Evolutionary conservation across 2,888 invertebrate genomes (phyloP), one percentile per base, ranked within the genome.

Genomic region (Timandra comae): DNA sequence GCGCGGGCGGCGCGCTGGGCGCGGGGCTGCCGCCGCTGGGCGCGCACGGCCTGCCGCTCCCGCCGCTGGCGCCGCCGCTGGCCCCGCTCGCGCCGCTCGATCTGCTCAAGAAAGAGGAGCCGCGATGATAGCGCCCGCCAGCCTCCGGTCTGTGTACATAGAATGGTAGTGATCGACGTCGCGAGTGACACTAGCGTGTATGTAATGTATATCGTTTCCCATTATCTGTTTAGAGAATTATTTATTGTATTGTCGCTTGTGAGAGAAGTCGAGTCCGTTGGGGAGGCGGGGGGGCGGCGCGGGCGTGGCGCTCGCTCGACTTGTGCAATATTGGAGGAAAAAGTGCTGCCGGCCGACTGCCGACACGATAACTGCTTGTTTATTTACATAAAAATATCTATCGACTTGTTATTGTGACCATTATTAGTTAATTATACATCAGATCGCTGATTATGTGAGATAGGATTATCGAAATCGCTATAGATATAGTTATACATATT

Each of bases 81-180:
- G 67, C 70, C 10, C 68, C 77, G 34, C 76, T 78, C 34, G 75
- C 85, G 27, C 87, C 88, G 50, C 86, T 86, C 47, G 88, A 89
- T 69, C 88, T 89, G 64, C 89, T 89, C 67, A 89, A 88, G 63
- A 86, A 86, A 63, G 86, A 86, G 63, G 86, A 86, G 75, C 86
- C 86, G 68, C 86, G 86, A 86, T 86, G 86, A 86, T 86, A 79
- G 73, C 68, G 62, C 49, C 58, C 63, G 52, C 52, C 56, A 53
- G 56, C 58, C 60, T 29, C 39, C 52, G 38, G 46, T 3, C 51
- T 41, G 46, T 69, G 69, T 74, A 69, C 58, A 53, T 56, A 56
- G 51, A 49, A 52, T 49, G 56, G 48, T 49, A 49, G 49, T 49
- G 58, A 49, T 41, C 16, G 4, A 30, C 30, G 33, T 32, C 65